Evolutionary conservation across 2,888 invertebrate species (phyloP), one percentile per base, ranked within the genome.

Genomic region (Caprella mutica): DNA sequence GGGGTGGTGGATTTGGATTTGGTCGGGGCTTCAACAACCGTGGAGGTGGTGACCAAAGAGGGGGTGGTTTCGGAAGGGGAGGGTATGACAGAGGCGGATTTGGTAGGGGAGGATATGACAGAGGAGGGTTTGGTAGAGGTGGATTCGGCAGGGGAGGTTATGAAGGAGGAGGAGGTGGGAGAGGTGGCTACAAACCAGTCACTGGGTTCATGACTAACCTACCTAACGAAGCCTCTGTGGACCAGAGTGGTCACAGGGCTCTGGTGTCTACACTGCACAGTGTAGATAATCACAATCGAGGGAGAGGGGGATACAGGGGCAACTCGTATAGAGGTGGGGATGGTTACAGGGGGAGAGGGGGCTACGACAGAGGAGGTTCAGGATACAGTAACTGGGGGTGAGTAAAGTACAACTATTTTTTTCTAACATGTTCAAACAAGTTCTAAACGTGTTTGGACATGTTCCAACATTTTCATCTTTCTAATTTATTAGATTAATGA

Each of bases 81-180:
- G 46, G 29, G 17, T 12, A 26, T 24, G 17, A 14, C 14, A 19
- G 40, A 14, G 19, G 59, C 51, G 12, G 77, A 77, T 14, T 80
- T 79, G 33, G 79, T 79, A 12, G 77, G 77, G 58, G 74, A 77
- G 9, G 74, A 71, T 21, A 71, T 71, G 2, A 71, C 72, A 21
- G 72, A 70, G 30, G 70, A 70, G 3, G 69, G 70, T n/a, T 69
- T 68, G 8, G 70, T 69, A 4, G 69, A 70, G 19, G 73, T 76
- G 14, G 43, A 23, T 9, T 52, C 24, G 12, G 44, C 21, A 26
- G 53, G 27, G 40, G 51, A 19, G 35, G 40, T 23, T 29, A 58
- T 17, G 52, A 44, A 6, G 40, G 44, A 17, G 38, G 39, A 23
- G 52, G 35, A 39, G 14, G 35, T 9, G 44, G 52, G 42, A 58